phyloP scores from a whole-genome alignment of 2,113 vertebrate genomes.

The Cariama cristata region DNA sequence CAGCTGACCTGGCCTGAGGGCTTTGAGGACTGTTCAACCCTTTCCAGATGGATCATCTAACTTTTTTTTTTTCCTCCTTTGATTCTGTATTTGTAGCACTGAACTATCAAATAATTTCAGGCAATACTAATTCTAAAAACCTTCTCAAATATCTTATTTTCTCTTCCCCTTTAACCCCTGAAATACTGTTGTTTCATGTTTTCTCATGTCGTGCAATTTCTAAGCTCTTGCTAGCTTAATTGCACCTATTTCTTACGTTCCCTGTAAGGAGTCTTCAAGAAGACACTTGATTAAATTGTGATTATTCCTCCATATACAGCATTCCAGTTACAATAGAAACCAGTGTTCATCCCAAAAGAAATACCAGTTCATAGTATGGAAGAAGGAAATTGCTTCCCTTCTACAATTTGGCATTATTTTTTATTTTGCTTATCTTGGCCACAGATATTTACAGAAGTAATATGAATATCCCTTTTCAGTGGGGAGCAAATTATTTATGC shows the following conservation, averaged over 20 bases:
- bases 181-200: background rate
- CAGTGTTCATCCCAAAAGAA: background rate
- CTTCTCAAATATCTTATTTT: background rate
- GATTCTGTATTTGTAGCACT: background rate
- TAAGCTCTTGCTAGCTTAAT: background rate
- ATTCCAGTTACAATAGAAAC: background rate
- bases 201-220: background rate
- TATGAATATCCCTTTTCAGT: background rate
- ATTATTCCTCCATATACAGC: background rate
- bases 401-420: background rate
- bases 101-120: background rate
- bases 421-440: background rate
- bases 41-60: background rate
- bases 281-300: slow-evolving; percentile 5
- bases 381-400: background rate
- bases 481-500: background rate
- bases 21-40: background rate
- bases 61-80: background rate
- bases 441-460: background rate
- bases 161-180: background rate
- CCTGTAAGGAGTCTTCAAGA: background rate
- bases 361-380: background rate
- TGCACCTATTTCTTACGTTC: background rate
- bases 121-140: background rate
- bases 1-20: background rate